Percentiles rank a stretch among this genome's conserved stretches.
phyloP scores from a whole-genome alignment of 2,888 invertebrate species.

The Ennomos quercinarius region DNA sequence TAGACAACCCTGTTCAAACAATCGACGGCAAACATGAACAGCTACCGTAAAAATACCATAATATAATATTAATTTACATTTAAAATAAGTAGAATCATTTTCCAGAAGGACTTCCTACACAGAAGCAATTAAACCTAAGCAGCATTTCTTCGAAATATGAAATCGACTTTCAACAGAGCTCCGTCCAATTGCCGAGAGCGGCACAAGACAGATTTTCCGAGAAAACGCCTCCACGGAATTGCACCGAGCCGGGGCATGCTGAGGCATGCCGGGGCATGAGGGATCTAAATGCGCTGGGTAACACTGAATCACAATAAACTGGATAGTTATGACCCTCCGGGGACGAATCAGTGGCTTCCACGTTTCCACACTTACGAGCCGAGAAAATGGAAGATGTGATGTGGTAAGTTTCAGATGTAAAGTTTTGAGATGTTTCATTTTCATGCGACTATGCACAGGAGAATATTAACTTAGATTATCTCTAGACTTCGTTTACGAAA shows the following conservation, averaged over 20 bases:
- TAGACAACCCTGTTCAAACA: no score
- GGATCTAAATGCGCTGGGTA: constrained; percentile 16
- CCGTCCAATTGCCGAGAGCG: constrained; percentile 4
- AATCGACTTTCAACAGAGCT: neutral
- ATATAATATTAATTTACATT: no score
- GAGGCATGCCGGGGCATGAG: no score
- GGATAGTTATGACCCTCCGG: constrained; percentile 40
- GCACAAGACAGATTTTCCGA: constrained; percentile 23
- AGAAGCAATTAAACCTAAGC: neutral
- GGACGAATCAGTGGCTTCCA: constrained; percentile 35
- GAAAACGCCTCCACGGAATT: constrained; percentile 39
- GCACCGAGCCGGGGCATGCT: constrained; percentile 19
- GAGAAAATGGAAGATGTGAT: constrained; percentile 18
- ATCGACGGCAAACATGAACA: no score
- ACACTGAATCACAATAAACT: constrained; percentile 47
- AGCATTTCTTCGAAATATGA: neutral
- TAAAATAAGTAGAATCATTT: no score
- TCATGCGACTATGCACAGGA: no score
- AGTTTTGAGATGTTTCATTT: constrained; percentile 8
- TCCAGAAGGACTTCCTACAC: no score
- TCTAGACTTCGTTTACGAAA: no score
- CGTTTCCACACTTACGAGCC: constrained; percentile 31
- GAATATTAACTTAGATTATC: no score
- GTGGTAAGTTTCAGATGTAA: constrained; percentile 11
- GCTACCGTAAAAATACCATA: no score